These are phyloP conservation scores for Poeciliopsis retropinna DNA, from an alignment of 2,113 vertebrate species.

Conservation along the genomic window DNA sequence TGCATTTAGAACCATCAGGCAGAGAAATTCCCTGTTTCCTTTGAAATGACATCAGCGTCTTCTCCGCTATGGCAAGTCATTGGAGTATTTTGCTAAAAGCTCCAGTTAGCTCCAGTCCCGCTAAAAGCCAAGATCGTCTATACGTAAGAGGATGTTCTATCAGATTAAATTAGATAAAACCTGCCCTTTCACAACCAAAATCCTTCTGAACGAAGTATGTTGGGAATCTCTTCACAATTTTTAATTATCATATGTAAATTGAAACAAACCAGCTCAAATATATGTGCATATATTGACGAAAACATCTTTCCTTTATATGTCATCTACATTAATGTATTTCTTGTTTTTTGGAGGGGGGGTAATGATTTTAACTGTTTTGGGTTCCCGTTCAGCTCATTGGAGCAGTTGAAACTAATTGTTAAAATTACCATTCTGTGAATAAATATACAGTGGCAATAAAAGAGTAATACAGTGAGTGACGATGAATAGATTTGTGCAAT, in stretches of 20 bases:
- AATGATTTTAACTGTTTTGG: too few relatives aligned
- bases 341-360: too few relatives aligned
- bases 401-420: too few relatives aligned
- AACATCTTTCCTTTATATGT: not conserved
- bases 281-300: not conserved
- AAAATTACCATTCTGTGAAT: too few relatives aligned
- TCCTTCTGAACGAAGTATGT: not conserved
- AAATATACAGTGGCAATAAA: too few relatives aligned
- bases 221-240: not conserved
- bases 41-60: conserved; percentile 64
- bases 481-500: too few relatives aligned
- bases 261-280: too few relatives aligned
- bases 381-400: too few relatives aligned
- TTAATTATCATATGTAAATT: not conserved
- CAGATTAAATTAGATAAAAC: not conserved
- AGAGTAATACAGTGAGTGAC: too few relatives aligned
- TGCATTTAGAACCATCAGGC: too few relatives aligned
- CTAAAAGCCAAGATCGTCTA: conserved; percentile 40
- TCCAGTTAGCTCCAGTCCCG: not conserved
- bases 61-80: conserved; percentile 20
- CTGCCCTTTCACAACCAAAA: not conserved
- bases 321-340: too few relatives aligned
- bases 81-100: not conserved
- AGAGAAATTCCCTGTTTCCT: conserved; percentile 51
- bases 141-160: not conserved